These are phyloP conservation scores for Sylvia atricapilla DNA, from an alignment of 2,113 vertebrate genomes.

Conservation along the genomic window DNA sequence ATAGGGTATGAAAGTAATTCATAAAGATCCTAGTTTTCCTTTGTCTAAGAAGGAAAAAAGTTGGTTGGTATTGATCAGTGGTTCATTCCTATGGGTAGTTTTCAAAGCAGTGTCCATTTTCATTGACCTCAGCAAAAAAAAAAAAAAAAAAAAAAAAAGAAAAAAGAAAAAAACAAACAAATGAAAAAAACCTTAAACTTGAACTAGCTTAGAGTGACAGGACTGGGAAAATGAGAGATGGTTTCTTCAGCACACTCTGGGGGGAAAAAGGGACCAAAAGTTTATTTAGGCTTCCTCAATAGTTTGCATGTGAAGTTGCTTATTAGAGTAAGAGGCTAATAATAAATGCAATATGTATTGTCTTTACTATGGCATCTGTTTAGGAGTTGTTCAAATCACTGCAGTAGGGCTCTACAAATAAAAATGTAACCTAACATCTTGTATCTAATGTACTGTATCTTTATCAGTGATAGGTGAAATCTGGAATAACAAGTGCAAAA, in stretches of 20 bases:
- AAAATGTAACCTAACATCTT: constrained; percentile 69
- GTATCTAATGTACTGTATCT: constrained; percentile 79
- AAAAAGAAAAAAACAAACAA: background rate
- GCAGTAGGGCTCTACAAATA: constrained; percentile 74
- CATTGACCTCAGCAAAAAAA: constrained; percentile 59
- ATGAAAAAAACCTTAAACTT: constrained; percentile 6
- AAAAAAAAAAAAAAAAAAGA: background rate
- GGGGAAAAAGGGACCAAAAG: constrained; percentile 77
- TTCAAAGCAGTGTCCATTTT: constrained; percentile 52
- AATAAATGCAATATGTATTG: constrained; percentile 74
- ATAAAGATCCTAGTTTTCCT: constrained; percentile 63
- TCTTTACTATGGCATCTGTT: constrained; percentile 74
- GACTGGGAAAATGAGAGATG: constrained; percentile 67
- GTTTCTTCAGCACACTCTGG: constrained; percentile 76
- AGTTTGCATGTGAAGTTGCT: constrained; percentile 77
- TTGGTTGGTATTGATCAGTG: constrained; percentile 26
- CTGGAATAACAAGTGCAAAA: constrained; percentile 75
- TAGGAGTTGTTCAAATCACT: constrained; percentile 79
- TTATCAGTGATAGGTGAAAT: constrained; percentile 73
- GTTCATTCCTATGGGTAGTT: constrained; percentile 62
- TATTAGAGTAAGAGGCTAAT: constrained; percentile 73
- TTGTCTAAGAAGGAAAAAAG: background rate
- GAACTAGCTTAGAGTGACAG: constrained; percentile 73
- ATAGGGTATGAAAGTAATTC: constrained; percentile 62
- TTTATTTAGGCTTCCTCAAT: constrained; percentile 73